Evolutionary conservation across 2,113 vertebrate species (phyloP), one percentile per base, ranked within the genome.

Genomic region (Centropus unirufus): DNA sequence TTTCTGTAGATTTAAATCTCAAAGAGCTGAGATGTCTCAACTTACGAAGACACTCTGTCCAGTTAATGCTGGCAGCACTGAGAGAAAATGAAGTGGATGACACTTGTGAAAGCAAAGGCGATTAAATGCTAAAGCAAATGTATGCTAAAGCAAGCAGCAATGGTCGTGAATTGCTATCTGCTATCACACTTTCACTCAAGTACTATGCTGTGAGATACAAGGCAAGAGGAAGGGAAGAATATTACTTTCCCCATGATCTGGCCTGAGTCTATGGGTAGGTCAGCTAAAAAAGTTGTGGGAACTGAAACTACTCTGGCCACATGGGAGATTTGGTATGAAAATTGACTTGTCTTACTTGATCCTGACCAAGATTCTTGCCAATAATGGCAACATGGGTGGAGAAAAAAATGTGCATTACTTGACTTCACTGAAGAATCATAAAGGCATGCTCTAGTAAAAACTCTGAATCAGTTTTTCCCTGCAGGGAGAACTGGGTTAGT

Each of bases 311-410:
- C n/a, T 52, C 42, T 4, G 17, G 88, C 89, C 94, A 78, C 94
- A 93, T 94, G 91, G 95, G 96, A 97, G 21, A 32, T 87, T 30
- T 91, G 83, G 76, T 78, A 93, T 93, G 94, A 95, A 94, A 95
- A 92, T 32, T 59, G 80, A 75, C 68, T 91, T 81, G 14, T 89
- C 73, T 77, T 77, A 78, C 73, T 95, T 93, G 70, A 81, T 94
- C 89, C 91, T 89, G 89, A 91, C 83, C 66, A 92, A 69, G 29
- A 91, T 81, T 94, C 83, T 89, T 94, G 92, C 89, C 89, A 97
- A 64, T 55, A 92, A 83, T 16, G 63, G 26, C 47, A 68, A 29
- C 47, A 68, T 12, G 89, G 69, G 83, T 89, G 83, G 94, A 91
- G 49, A 81, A 95, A 95, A 84, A 85, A 87, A 93, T 57, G 32